Evolutionary conservation across 1,140 invertebrate genomes (phyloP).

Genomic region (Caerostris extrusa): DNA sequence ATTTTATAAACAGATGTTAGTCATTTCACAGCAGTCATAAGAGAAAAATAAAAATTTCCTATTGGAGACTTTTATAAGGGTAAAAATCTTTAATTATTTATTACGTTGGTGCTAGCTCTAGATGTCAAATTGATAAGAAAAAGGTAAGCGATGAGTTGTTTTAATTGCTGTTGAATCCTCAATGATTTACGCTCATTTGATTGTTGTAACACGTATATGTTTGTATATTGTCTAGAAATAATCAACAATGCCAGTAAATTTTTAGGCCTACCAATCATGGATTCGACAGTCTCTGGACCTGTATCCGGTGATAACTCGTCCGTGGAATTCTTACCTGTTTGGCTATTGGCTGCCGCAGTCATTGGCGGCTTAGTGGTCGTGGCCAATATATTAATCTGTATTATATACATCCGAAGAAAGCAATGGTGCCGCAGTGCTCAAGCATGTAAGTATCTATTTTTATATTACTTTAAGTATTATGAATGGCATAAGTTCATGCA

Average conservation of each 20-base stretch:
- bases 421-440: constrained; percentile 27
- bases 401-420: constrained; percentile 65
- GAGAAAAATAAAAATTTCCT: not conserved
- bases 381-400: constrained; percentile 64
- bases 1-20: not conserved
- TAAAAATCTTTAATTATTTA: not conserved
- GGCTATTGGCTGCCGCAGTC: constrained; percentile 65
- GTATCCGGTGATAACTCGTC: constrained; percentile 34
- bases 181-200: not conserved
- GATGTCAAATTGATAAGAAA: not conserved
- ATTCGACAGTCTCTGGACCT: constrained; percentile 64
- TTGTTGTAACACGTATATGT: not conserved
- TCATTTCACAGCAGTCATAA: not conserved
- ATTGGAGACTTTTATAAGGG: not conserved
- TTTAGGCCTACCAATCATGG: constrained; percentile 71
- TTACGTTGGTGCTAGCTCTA: not conserved
- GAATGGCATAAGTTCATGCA: not conserved
- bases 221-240: constrained; percentile 23
- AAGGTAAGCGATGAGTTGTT: not conserved
- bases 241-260: constrained; percentile 73
- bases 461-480: not conserved
- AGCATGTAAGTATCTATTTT: constrained; percentile 34
- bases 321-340: constrained; percentile 58
- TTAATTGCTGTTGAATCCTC: not conserved
- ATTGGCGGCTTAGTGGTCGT: constrained; percentile 69